A percentile compares a stretch with the other conserved stretches of the same genome.
Evolutionary conservation across 2,888 invertebrate genomes (phyloP).

Genomic region (Nymphalis c-album): DNA sequence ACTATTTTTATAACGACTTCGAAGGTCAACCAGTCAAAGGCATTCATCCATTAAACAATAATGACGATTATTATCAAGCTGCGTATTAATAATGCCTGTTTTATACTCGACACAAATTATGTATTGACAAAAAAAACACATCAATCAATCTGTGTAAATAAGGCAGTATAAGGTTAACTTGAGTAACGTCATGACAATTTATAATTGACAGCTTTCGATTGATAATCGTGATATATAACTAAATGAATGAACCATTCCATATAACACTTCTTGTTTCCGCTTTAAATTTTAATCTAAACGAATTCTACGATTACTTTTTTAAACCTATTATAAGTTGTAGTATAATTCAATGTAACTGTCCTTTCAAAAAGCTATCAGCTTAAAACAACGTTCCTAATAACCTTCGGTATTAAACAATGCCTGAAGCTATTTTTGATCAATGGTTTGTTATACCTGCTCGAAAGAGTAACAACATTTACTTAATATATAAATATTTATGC

Average conservation of each 20-base stretch:
- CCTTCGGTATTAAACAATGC: background rate
- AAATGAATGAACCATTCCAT: background rate
- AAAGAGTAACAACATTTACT: too few relatives aligned
- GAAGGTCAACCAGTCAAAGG: constrained; percentile 49
- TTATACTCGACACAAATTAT: background rate
- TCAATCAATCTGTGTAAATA: background rate
- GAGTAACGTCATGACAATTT: background rate
- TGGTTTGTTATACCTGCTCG: background rate
- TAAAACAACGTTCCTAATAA: background rate
- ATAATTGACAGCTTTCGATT: background rate
- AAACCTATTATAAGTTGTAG: too few relatives aligned
- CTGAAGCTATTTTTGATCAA: background rate
- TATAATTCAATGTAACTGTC: background rate
- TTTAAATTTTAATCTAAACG: too few relatives aligned
- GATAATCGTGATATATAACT: background rate
- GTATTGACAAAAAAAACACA: background rate
- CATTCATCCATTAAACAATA: constrained; percentile 16
- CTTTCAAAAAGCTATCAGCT: background rate
- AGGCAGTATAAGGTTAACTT: background rate
- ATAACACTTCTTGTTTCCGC: background rate
- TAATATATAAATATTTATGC: too few relatives aligned
- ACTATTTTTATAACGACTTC: constrained; percentile 47
- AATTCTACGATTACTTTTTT: too few relatives aligned
- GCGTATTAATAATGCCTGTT: background rate
- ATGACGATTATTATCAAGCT: constrained; percentile 10